phyloP scores from a whole-genome alignment of 2,113 vertebrate genomes.

The Carollia perspicillata region DNA sequence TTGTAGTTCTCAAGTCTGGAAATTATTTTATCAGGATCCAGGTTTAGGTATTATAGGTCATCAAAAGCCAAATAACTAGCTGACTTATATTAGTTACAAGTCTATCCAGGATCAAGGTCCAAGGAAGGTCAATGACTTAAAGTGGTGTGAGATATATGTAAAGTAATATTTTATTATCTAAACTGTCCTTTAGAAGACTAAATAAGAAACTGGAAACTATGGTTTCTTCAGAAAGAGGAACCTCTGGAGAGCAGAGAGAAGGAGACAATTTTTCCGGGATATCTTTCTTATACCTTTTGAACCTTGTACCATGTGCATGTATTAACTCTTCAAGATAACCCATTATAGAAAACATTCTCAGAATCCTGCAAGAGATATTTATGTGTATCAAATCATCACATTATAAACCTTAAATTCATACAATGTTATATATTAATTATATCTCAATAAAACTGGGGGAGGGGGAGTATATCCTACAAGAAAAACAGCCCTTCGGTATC shows the following conservation, averaged over 20 bases:
- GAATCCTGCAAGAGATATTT: not conserved
- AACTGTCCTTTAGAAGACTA: slow-evolving; percentile 24
- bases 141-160: not conserved
- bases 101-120: not conserved
- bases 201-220: slow-evolving; percentile 18
- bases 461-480: not conserved
- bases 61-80: slow-evolving; percentile 40
- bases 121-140: not conserved
- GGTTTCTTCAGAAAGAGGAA: slow-evolving; percentile 1
- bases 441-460: not conserved
- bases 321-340: slow-evolving; percentile 49
- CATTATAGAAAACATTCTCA: slow-evolving; percentile 17
- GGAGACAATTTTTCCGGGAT: not conserved
- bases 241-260: not conserved
- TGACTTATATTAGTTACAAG: not conserved
- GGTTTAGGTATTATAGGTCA: not conserved
- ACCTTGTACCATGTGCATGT: not conserved
- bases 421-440: not conserved
- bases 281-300: not conserved
- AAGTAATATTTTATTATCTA: slow-evolving; percentile 4
- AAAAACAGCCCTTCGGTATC: not conserved
- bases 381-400: not conserved
- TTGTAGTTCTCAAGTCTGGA: slow-evolving; percentile 17
- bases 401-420: not conserved
- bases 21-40: slow-evolving; percentile 18